phyloP scores from a whole-genome alignment of 2,113 vertebrate species.

The Mohoua ochrocephala region DNA sequence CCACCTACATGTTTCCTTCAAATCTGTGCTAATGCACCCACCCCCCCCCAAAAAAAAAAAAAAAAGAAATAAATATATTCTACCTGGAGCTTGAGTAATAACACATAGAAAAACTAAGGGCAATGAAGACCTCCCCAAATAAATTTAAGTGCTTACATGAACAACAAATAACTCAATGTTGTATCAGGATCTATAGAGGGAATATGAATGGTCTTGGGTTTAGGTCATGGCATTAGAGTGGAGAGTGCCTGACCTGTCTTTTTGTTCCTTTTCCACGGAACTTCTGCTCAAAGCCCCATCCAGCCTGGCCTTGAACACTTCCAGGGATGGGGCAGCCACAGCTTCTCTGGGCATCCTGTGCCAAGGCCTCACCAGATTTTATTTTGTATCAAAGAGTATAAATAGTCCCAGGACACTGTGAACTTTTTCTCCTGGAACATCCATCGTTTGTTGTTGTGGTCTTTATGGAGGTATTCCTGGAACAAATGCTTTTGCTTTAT shows the following conservation, averaged over 20 bases:
- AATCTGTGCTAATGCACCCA: neutral
- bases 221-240: neutral
- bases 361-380: neutral
- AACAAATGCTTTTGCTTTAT: neutral
- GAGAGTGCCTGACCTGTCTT: neutral
- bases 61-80: neutral
- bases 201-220: neutral
- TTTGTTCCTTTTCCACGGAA: neutral
- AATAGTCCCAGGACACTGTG: neutral
- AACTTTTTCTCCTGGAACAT: neutral
- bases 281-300: neutral
- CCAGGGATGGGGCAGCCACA: neutral
- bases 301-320: neutral
- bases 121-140: neutral
- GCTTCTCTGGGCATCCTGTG: neutral
- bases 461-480: neutral
- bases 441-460: neutral
- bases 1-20: slow-evolving; percentile 57
- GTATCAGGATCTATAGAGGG: neutral
- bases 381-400: neutral
- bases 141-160: neutral
- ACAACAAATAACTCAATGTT: neutral
- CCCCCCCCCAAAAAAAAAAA: neutral
- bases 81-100: neutral
- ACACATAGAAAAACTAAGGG: neutral